Base-by-base conservation (phyloP, 2,888 invertebrate species). In the Metallyticus violacea region DNA sequence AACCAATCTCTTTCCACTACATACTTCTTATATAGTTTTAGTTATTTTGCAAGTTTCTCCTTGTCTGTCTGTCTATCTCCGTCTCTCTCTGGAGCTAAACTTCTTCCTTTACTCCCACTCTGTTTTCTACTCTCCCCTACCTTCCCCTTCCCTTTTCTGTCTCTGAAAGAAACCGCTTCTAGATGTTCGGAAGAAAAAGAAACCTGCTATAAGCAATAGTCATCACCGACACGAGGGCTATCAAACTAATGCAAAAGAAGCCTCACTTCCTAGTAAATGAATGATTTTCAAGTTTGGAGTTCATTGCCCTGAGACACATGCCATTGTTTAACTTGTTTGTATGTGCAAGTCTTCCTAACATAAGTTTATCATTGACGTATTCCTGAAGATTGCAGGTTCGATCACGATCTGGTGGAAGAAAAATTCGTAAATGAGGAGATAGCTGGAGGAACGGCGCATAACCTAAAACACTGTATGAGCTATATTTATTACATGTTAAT, bases 41-140 rank as follows among this genome's bases (percentile, higher is more conserved):
- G 25, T 77, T 25, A 85, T 81, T 76, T 77, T 79, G 79, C 40
- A 81, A 81, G 81, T 85, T 85, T 81, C 40, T 62, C 40, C 40
- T 62, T 4, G 40, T 62, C 15, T 22, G 40, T 62, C 40, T 62
- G 40, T 62, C 40, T 62, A 9, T 62, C 77, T 79, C 79, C 29
- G 79, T 62, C 77, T 79, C 79, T 40, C 85, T 62, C 29, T 82
- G 28, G 85, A 77, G 30, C 30, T 62, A 22, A 26, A 9, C 6
- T 77, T 81, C 81, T 29, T 83, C 77, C 85, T 82, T 85, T 30
- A 2, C 85, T 26, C 77, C 80, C 26, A 87, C 40, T 77, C 81
- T 79, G 28, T 22, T 86, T 26, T 22, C 79, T 30, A 26, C 82
- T 15, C 26, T 29, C 79, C 77, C 77, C 76, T 27, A 22, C n/a